A percentile compares a stretch with the other conserved stretches of the same genome.
These are phyloP conservation scores for Phanerotoma sp. DNA, from an alignment of 2,888 invertebrate genomes.

Conservation along the genomic window DNA sequence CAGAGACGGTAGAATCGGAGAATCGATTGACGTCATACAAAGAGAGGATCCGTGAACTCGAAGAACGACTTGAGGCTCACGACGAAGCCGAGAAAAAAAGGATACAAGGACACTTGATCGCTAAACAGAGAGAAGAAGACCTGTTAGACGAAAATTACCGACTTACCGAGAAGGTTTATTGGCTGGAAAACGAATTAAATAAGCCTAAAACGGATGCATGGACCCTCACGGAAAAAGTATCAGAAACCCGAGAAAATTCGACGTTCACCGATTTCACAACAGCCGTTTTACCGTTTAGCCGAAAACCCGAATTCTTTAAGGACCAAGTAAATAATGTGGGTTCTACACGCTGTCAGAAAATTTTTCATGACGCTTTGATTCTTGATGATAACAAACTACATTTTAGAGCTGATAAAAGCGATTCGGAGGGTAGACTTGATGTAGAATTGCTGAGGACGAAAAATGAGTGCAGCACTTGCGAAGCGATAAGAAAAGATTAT, in stretches of 20 bases:
- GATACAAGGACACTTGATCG: constrained; percentile 33
- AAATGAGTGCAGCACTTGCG: constrained; percentile 62
- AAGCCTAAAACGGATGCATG: constrained; percentile 17
- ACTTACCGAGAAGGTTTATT: constrained; percentile 42
- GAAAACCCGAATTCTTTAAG: no score
- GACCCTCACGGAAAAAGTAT: constrained; percentile 14
- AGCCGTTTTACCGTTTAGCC: no score
- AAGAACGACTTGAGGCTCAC: constrained; percentile 36
- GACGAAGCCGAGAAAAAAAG: constrained; percentile 36
- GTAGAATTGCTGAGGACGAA: no score
- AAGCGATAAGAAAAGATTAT: constrained; percentile 59
- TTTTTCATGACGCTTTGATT: constrained; percentile 53
- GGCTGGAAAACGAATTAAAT: constrained; percentile 42
- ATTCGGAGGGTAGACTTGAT: not conserved
- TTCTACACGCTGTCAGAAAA: constrained; percentile 20
- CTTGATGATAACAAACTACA: not conserved
- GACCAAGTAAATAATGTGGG: no score
- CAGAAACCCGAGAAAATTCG: constrained; percentile 1
- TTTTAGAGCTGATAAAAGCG: not conserved
- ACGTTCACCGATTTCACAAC: constrained; percentile 5
- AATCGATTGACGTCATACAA: constrained; percentile 33
- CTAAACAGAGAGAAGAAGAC: constrained; percentile 45
- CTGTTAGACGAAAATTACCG: constrained; percentile 46
- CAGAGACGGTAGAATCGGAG: constrained; percentile 28
- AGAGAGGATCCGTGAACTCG: constrained; percentile 43